Evolutionary conservation across 2,797 vertebrate genomes (phyloP).

Genomic region (Rallus crepitans): DNA sequence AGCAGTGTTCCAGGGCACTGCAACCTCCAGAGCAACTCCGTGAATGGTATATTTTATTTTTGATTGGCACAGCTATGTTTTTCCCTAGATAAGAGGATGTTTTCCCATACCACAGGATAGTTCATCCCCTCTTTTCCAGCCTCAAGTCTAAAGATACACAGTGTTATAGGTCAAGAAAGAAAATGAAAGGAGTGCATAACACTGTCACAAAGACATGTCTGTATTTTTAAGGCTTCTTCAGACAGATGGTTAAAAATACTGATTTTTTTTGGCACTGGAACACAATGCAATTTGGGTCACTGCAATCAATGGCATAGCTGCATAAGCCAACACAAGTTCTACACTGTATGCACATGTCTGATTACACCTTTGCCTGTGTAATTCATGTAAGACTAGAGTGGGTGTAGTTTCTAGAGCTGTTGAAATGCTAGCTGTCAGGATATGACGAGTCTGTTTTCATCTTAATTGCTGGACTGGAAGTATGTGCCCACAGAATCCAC

Average conservation of each 20-base stretch:
- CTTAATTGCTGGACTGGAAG: background rate
- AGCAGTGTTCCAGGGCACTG: background rate
- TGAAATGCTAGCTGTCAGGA: background rate
- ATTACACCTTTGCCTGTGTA: accelerated
- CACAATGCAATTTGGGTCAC: background rate
- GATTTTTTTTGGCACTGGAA: background rate
- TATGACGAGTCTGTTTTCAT: background rate
- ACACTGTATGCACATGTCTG: background rate
- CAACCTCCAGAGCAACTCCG: background rate
- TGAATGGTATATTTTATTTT: background rate
- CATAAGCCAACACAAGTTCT: background rate
- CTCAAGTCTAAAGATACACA: background rate
- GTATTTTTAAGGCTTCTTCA: background rate
- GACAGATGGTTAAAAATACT: background rate
- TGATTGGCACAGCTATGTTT: background rate
- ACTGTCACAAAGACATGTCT: background rate
- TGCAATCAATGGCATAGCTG: background rate
- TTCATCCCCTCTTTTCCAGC: background rate
- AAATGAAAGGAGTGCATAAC: background rate
- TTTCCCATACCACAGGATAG: background rate
- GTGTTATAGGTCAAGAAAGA: background rate
- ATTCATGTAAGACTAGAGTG: background rate
- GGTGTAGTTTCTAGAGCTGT: background rate
- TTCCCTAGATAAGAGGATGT: conserved; percentile 8
- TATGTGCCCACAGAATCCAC: background rate